Evolutionary conservation across 1,140 invertebrate species (phyloP).

Genomic region (Drosophila nebulosa): DNA sequence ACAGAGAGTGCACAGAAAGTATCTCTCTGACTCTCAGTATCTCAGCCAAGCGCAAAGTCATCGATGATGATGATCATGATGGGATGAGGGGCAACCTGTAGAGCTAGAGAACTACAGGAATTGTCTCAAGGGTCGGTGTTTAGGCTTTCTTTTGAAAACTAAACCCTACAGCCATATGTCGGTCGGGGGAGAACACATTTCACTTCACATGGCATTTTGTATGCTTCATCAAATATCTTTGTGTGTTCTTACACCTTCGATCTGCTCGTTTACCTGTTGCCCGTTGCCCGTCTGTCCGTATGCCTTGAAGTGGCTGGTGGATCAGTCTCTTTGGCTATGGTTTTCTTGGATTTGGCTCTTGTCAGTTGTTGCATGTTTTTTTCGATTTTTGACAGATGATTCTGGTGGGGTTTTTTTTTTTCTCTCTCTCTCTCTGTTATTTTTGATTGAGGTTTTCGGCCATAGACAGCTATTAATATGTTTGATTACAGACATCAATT

Average conservation of each 20-base stretch:
- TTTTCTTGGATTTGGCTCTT: conserved; percentile 31
- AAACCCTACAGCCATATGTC: conserved; percentile 45
- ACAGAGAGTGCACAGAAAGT: conserved; percentile 1
- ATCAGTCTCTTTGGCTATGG: conserved; percentile 11
- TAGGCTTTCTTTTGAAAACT: conserved; percentile 57
- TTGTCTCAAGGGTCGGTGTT: conserved; percentile 44
- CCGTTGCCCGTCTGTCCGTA: conserved; percentile 12
- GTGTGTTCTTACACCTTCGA: conserved; percentile 69
- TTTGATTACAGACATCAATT: conserved; percentile 70
- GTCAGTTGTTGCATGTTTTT: conserved; percentile 76
- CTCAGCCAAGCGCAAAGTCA: conserved; percentile 51
- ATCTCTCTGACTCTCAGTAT: conserved; percentile 17
- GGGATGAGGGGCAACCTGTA: conserved; percentile 53
- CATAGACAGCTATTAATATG: conserved; percentile 69
- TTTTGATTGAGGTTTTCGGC: conserved; percentile 59
- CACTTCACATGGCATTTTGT: conserved; percentile 61
- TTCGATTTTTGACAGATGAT: conserved; percentile 77
- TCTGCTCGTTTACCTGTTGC: conserved; percentile 57
- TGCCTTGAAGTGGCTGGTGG: conserved; percentile 51
- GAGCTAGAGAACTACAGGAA: conserved; percentile 41
- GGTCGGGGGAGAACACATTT: conserved; percentile 47
- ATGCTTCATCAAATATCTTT: conserved; percentile 71
- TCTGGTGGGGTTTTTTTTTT: conserved; percentile 26
- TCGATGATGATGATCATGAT: conserved; percentile 49
- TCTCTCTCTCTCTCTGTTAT: no score